A percentile compares a stretch with the other conserved stretches of the same genome.
Conservation (phyloP, 2,888 invertebrate genomes). For the Kuschelorhynchus macadamiae region DNA sequence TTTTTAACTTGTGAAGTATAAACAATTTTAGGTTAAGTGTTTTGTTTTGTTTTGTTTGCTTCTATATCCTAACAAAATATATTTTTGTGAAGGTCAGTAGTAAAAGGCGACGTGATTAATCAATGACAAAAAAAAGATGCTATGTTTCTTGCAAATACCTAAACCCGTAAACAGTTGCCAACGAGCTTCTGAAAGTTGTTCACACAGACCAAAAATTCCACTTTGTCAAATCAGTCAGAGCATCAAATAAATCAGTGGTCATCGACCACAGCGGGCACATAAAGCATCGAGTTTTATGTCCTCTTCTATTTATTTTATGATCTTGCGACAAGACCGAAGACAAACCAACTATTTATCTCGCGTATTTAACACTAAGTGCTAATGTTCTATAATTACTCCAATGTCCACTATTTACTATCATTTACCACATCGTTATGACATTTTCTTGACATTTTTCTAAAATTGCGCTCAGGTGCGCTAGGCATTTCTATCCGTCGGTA, state of each 20-base stretch:
- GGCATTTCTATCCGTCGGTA: constrained; percentile 30
- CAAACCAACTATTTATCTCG: constrained; percentile 40
- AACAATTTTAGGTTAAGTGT: too few relatives aligned
- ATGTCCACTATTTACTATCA: constrained; percentile 46
- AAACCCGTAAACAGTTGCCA: neutral
- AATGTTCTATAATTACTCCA: constrained; percentile 49
- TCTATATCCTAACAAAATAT: too few relatives aligned
- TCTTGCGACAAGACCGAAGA: constrained; percentile 35
- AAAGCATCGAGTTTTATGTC: constrained; percentile 41
- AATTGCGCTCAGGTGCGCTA: constrained; percentile 37
- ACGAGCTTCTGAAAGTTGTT: constrained; percentile 7
- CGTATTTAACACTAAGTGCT: constrained; percentile 46
- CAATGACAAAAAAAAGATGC: too few relatives aligned
- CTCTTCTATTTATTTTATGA: constrained; percentile 47
- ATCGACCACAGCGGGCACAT: constrained; percentile 42
- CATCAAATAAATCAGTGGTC: constrained; percentile 40
- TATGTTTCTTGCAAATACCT: too few relatives aligned
- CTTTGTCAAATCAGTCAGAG: constrained; percentile 6
- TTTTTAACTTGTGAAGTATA: too few relatives aligned
- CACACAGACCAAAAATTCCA: constrained; percentile 9
- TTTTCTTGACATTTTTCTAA: constrained; percentile 42
- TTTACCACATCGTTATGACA: constrained; percentile 46
- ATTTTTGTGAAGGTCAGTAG: too few relatives aligned
- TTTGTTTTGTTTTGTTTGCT: too few relatives aligned
- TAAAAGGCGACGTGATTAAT: too few relatives aligned